These are phyloP conservation scores for Cochlearius cochlearius DNA, from an alignment of 2,113 vertebrate genomes.

Conservation along the genomic window DNA sequence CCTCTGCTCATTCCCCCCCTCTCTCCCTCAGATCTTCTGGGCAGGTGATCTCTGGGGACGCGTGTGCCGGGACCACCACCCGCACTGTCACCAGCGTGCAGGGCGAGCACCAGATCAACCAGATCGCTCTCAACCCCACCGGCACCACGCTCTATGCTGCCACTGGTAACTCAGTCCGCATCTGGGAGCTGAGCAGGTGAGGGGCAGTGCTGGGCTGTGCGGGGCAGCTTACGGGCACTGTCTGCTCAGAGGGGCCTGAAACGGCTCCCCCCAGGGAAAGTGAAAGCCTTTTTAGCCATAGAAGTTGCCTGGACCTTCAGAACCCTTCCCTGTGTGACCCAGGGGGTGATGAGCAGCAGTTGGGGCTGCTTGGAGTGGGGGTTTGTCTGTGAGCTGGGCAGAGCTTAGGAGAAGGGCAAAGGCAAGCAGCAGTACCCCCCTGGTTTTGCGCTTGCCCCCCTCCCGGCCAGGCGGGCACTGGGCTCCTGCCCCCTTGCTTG, in stretches of 20 bases:
- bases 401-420: background rate
- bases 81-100: constrained; percentile 87
- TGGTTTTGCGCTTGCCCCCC: background rate
- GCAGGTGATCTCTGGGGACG: constrained; percentile 91
- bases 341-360: background rate
- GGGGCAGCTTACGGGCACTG: rapidly evolving
- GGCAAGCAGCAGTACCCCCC: background rate
- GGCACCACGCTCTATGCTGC: constrained; percentile 89
- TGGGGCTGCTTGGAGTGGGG: background rate
- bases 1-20: background rate
- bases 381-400: background rate
- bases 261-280: background rate
- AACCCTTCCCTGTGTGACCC: background rate
- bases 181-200: constrained; percentile 95
- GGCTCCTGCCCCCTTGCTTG: background rate
- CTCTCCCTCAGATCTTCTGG: constrained; percentile 83
- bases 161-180: constrained; percentile 87
- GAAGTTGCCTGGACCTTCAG: background rate
- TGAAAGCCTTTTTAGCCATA: background rate
- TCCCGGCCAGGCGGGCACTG: background rate
- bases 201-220: background rate
- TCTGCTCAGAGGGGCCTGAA: background rate
- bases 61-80: constrained; percentile 82
- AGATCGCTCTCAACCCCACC: constrained; percentile 89
- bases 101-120: constrained; percentile 96